Evolutionary conservation across 2,113 vertebrate species (phyloP).

Genomic region (Sturnus vulgaris): DNA sequence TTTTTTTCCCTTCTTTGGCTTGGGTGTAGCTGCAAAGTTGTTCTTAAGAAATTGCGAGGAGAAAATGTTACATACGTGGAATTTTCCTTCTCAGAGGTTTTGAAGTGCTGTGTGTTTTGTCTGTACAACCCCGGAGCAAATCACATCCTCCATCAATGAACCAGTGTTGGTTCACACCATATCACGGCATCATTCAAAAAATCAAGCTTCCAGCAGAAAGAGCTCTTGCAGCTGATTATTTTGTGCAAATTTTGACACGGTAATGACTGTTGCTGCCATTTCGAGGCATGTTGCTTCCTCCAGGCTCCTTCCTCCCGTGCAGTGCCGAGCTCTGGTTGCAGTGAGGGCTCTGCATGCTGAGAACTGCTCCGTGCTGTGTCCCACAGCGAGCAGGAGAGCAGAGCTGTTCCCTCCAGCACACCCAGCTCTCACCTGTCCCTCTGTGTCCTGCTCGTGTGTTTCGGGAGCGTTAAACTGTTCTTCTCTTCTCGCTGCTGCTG

Average conservation of each 20-base stretch:
- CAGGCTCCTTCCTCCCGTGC: not conserved
- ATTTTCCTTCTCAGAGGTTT: not conserved
- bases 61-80: not conserved
- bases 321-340: not conserved
- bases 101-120: not conserved
- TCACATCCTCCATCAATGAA: not conserved
- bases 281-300: not conserved
- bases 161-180: not conserved
- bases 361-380: not conserved
- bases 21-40: not conserved
- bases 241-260: not conserved
- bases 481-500: rapidly evolving
- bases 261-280: not conserved
- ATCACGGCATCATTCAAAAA: not conserved
- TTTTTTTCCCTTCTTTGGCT: not conserved
- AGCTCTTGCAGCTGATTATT: not conserved
- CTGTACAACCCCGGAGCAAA: constrained; percentile 16
- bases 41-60: not conserved
- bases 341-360: not conserved
- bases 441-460: not conserved
- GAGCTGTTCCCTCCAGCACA: not conserved
- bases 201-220: not conserved
- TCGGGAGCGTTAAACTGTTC: rapidly evolving
- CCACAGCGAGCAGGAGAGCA: not conserved
- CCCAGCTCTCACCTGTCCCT: not conserved